Conservation (phyloP, 2,888 invertebrate genomes). For the Leptarthrus brevirostris region DNA sequence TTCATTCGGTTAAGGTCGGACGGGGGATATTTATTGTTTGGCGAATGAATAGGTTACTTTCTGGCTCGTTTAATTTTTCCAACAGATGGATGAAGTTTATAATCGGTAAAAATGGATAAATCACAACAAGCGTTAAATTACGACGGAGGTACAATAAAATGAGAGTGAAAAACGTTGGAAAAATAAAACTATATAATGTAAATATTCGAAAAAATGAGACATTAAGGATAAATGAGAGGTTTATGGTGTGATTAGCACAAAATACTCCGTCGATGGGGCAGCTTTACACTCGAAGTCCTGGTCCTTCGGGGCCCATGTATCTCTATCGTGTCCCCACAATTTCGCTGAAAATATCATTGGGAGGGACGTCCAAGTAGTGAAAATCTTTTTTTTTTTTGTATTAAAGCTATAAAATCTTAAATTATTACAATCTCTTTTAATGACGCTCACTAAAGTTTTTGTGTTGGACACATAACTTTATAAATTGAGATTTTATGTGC, state of each 20-base stretch:
- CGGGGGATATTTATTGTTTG: not conserved
- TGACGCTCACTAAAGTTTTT: slow-evolving; percentile 23
- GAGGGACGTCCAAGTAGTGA: slow-evolving; percentile 9
- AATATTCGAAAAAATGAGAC: slow-evolving; percentile 12
- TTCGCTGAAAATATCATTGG: not conserved
- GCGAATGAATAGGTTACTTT: slow-evolving; percentile 36
- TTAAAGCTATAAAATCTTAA: slow-evolving; percentile 32
- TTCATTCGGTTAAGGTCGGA: not conserved
- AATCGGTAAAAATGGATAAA: slow-evolving; percentile 13
- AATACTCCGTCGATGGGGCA: not conserved
- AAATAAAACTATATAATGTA: slow-evolving; percentile 27
- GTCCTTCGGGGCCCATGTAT: not conserved
- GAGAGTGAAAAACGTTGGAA: not conserved
- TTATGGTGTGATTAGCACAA: slow-evolving; percentile 21
- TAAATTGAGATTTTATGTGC: slow-evolving; percentile 20
- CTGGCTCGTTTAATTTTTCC: slow-evolving; percentile 31
- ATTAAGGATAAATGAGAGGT: not conserved
- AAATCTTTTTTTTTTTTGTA: slow-evolving; percentile 21
- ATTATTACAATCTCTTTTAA: slow-evolving; percentile 38
- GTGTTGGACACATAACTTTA: slow-evolving; percentile 27
- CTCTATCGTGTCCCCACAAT: not conserved
- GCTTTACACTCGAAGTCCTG: not conserved
- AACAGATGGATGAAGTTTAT: slow-evolving; percentile 8
- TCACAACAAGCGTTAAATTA: slow-evolving; percentile 1
- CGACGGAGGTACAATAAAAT: slow-evolving; percentile 16